These are phyloP conservation scores for Uloborus diversus DNA, from an alignment of 1,140 invertebrate species.

Conservation along the genomic window DNA sequence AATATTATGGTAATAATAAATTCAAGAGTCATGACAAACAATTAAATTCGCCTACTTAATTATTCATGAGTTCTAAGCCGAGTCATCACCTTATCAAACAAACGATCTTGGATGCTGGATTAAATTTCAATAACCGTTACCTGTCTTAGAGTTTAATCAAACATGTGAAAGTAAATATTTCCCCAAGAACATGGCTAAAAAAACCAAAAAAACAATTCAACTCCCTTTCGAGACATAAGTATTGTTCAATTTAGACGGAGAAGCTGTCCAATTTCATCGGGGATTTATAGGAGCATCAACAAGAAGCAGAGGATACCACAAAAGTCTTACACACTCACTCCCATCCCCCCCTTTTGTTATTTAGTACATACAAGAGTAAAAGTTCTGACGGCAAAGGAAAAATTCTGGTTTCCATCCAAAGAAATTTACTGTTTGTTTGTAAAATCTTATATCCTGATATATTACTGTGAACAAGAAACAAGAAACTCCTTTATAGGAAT, in stretches of 20 bases:
- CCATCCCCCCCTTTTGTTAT: slow-evolving; percentile 6
- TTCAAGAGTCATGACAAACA: no score
- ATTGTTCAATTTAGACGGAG: slow-evolving; percentile 48
- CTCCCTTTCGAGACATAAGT: slow-evolving; percentile 17
- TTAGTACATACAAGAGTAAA: neutral
- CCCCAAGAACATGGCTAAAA: no score
- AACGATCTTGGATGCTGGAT: no score
- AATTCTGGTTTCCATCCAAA: slow-evolving; percentile 14
- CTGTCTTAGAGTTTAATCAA: no score
- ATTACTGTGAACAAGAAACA: neutral
- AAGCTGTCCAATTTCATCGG: slow-evolving; percentile 46
- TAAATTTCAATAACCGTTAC: no score
- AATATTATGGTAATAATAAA: no score
- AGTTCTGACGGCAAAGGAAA: neutral
- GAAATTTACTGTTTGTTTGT: slow-evolving; percentile 45
- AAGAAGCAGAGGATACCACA: slow-evolving; percentile 34
- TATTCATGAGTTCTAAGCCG: no score
- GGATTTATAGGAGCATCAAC: slow-evolving; percentile 52
- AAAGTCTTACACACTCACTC: slow-evolving; percentile 11
- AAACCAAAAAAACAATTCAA: neutral
- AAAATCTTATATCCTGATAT: slow-evolving; percentile 52
- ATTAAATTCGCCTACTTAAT: no score
- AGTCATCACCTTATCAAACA: no score
- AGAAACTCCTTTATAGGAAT: neutral
- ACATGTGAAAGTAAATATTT: no score